A percentile compares a stretch with the other conserved stretches of the same genome.
phyloP scores from a whole-genome alignment of 2,888 invertebrate species.

The Xestia sexstrigata region DNA sequence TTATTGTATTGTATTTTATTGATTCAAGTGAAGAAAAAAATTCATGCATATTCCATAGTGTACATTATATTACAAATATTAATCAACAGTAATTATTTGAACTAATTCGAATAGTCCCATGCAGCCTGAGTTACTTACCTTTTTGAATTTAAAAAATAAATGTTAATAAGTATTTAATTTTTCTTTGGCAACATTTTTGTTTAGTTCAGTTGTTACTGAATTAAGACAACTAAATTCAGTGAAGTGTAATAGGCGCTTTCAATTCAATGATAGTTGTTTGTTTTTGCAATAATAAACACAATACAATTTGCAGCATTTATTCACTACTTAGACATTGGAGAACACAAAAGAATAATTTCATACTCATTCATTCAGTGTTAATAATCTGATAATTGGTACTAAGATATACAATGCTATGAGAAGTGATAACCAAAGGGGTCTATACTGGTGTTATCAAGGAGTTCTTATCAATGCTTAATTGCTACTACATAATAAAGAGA shows the following conservation, averaged over 20 bases:
- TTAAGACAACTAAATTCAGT: too few species aligned
- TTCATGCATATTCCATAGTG: too few species aligned
- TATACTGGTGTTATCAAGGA: conserved; percentile 26
- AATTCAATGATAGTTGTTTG: not conserved
- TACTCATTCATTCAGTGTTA: conserved; percentile 30
- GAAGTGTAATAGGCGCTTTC: too few species aligned
- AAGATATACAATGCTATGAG: conserved; percentile 16
- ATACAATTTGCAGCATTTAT: not conserved
- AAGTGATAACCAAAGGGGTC: conserved; percentile 9
- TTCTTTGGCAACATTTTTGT: not conserved
- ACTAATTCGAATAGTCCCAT: not conserved
- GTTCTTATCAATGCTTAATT: conserved; percentile 29
- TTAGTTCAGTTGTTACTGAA: not conserved
- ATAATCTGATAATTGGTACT: conserved; percentile 23
- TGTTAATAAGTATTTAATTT: not conserved
- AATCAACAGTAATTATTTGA: too few species aligned
- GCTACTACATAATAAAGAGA: conserved; percentile 25
- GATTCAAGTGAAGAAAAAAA: too few species aligned
- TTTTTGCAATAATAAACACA: not conserved
- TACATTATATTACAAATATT: too few species aligned
- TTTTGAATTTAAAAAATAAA: not conserved
- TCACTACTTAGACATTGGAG: not conserved
- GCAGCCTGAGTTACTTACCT: not conserved
- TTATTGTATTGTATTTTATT: too few species aligned
- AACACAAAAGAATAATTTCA: conserved; percentile 1